Base-by-base conservation (phyloP, 2,797 vertebrate genomes). In the Acanthurus lineatus region DNA sequence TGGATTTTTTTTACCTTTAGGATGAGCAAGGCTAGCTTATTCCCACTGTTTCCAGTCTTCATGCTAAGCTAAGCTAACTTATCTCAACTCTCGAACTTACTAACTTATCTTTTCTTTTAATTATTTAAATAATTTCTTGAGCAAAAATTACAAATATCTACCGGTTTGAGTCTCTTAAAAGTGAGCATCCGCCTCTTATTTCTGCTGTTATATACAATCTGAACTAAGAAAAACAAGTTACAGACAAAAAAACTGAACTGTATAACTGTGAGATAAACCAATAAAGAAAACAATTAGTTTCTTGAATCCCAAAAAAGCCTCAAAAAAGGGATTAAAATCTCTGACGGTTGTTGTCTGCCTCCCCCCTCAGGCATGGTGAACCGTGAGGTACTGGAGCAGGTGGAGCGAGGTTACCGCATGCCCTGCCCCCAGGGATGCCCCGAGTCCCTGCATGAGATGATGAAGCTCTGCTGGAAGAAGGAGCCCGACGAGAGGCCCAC, bases 401-500 rank as follows among this genome's bases (percentile, higher is more conserved):
- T 99, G 79, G 97, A 98, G 91, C 95, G 97, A 63, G 97, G 97
- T 0, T 99, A 99, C 60, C 95, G 97, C 80, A 99, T 99, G 97
- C 97, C 97, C 52, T 98, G 97, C 86, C 97, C 97, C 4, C 97
- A 98, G 64, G 97, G 97, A 44, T 99, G 97, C 81, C 97, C 97
- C 0, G 97, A 98, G 84, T 98, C 97, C 63, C 96, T 99, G 73
- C 97, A 98, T 1, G 97, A 99, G 78, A 94, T 98, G 96, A 99
- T 98, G 97, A 97, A 97, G 94, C 92, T 96, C 51, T 98, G 97
- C 91, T 99, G 97, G 97, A 98, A 98, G 95, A 98, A 97, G 88
- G 97, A 99, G 76, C 96, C 97, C 1, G 97, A 99, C 69, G 97
- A 99, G 91, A 96, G 97, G 92, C 97, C 97, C 90, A 99, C 97